These are phyloP conservation scores for Dallia pectoralis DNA, from an alignment of 2,797 vertebrate genomes.

Conservation along the genomic window DNA sequence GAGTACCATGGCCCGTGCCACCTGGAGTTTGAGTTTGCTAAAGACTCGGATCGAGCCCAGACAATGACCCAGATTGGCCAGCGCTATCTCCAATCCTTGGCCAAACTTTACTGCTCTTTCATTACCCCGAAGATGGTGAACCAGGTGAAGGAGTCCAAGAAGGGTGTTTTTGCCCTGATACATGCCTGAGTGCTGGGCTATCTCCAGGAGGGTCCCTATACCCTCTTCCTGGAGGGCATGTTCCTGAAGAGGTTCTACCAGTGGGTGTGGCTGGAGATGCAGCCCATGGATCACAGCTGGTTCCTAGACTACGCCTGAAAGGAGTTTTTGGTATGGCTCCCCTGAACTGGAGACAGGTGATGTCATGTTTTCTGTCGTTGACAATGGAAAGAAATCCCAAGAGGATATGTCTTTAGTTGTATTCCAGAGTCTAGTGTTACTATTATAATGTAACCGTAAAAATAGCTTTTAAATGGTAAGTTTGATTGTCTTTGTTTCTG, in stretches of 20 bases:
- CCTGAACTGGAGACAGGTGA: neutral
- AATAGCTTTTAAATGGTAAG: too few species aligned
- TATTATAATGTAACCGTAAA: too few species aligned
- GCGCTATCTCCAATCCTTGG: slow-evolving; percentile 78
- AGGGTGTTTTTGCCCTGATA: slow-evolving; percentile 66
- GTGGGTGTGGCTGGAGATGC: slow-evolving; percentile 93
- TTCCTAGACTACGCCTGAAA: slow-evolving; percentile 91
- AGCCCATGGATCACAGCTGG: slow-evolving; percentile 84
- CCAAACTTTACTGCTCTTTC: slow-evolving; percentile 78
- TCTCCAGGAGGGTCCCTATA: slow-evolving; percentile 78
- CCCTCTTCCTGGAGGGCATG: slow-evolving; percentile 80
- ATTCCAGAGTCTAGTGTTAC: neutral
- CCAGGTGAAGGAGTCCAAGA: slow-evolving; percentile 66
- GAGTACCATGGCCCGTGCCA: slow-evolving; percentile 68
- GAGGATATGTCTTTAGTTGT: neutral
- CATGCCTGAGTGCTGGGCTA: slow-evolving; percentile 67
- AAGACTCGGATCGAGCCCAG: slow-evolving; percentile 73
- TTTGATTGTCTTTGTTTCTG: too few species aligned
- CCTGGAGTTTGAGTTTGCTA: slow-evolving; percentile 76
- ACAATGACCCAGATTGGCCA: slow-evolving; percentile 79
- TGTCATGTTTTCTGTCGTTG: neutral
- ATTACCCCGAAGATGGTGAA: slow-evolving; percentile 70
- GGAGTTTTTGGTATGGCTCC: neutral
- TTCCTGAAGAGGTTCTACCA: slow-evolving; percentile 85
- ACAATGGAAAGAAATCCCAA: neutral